Evolutionary conservation across 2,888 invertebrate species (phyloP).

Genomic region (Luperina nickerlii): DNA sequence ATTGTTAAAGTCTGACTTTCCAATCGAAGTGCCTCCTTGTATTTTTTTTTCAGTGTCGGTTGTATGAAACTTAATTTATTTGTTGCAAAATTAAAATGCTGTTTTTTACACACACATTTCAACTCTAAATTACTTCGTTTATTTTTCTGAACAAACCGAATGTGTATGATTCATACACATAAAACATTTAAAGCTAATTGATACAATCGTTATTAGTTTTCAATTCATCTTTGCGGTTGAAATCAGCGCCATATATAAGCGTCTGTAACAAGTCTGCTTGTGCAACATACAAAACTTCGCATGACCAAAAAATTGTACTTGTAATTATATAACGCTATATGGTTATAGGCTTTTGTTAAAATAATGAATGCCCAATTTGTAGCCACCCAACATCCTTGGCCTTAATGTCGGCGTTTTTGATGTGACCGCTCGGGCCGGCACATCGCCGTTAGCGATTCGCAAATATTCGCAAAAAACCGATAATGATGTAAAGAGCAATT

Average conservation of each 20-base stretch:
- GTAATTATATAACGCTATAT: conserved; percentile 83
- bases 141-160: background rate
- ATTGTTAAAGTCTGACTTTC: conserved; percentile 73
- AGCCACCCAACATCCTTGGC: conserved; percentile 82
- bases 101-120: conserved; percentile 10
- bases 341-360: conserved; percentile 84
- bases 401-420: conserved; percentile 85
- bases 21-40: conserved; percentile 57
- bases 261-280: conserved; percentile 63
- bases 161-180: conserved; percentile 9
- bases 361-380: conserved; percentile 85
- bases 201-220: conserved; percentile 53
- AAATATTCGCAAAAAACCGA: conserved; percentile 80
- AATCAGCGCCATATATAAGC: conserved; percentile 63
- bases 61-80: conserved; percentile 36
- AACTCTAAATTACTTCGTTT: conserved; percentile 12
- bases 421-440: conserved; percentile 74
- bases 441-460: conserved; percentile 82
- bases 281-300: conserved; percentile 73
- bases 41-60: conserved; percentile 56
- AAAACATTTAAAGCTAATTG: conserved; percentile 42
- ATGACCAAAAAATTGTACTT: conserved; percentile 75
- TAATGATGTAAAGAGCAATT: conserved; percentile 79
- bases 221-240: conserved; percentile 53
- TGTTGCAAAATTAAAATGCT: conserved; percentile 22